Conservation (phyloP, 2,113 vertebrate genomes). For the Ophthalmolycus amberensis region DNA sequence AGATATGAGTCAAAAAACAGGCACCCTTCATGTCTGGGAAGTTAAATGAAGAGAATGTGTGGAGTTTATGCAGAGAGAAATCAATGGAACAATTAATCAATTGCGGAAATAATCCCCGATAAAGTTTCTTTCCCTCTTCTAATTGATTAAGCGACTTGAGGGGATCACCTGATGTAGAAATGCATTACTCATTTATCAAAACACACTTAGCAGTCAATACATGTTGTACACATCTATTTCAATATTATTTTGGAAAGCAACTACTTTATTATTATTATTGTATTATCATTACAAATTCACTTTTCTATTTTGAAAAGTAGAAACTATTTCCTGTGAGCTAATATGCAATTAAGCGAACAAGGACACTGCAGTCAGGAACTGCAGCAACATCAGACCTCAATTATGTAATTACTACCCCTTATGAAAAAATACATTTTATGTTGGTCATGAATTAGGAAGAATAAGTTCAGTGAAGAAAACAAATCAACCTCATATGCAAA, state of each 20-base stretch:
- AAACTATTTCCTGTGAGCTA: background rate
- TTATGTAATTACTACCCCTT: background rate
- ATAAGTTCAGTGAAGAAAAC: background rate
- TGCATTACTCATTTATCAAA: background rate
- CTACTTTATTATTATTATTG: background rate
- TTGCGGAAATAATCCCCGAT: background rate
- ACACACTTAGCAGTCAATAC: background rate
- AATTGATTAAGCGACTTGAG: background rate
- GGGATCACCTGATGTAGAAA: background rate
- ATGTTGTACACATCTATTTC: background rate
- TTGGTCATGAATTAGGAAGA: background rate
- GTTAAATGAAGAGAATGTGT: background rate
- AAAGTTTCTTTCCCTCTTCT: too few relatives aligned
- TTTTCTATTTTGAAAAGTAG: background rate
- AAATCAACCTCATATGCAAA: background rate
- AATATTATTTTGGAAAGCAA: background rate
- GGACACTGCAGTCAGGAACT: background rate
- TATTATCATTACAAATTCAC: background rate
- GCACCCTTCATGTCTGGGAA: background rate
- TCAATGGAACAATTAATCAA: background rate
- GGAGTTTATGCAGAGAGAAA: background rate
- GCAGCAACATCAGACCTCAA: background rate
- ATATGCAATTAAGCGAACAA: background rate
- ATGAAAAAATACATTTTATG: background rate
- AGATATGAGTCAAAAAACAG: background rate